Evolutionary conservation across 2,888 invertebrate species (phyloP).

Genomic region (Merodon equestris): DNA sequence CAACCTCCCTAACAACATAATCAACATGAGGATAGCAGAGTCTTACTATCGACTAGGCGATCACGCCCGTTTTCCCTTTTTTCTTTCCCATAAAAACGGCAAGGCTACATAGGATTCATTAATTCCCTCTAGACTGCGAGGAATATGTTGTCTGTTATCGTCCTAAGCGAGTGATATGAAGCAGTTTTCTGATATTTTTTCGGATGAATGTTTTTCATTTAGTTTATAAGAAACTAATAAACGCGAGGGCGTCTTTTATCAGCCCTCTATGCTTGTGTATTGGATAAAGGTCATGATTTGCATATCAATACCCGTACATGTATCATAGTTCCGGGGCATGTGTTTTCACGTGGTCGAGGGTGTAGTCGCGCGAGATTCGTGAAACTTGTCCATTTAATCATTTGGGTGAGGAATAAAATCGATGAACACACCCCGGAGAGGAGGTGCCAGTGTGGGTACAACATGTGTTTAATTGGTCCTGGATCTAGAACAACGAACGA

Average conservation of each 20-base stretch:
- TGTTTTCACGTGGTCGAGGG: constrained; percentile 2
- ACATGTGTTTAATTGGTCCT: too few relatives aligned
- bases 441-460: too few relatives aligned
- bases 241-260: constrained; percentile 24
- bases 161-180: too few relatives aligned
- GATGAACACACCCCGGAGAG: too few relatives aligned
- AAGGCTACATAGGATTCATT: constrained; percentile 1
- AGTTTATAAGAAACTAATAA: constrained; percentile 24
- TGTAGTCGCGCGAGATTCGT: constrained; percentile 7
- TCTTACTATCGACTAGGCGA: constrained; percentile 13
- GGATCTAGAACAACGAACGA: too few relatives aligned
- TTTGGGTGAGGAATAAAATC: too few relatives aligned
- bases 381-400: neutral
- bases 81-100: constrained; percentile 13
- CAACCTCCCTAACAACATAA: constrained; percentile 35
- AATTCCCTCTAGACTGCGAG: constrained; percentile 2
- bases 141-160: constrained; percentile 1
- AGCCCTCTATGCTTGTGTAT: neutral
- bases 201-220: too few relatives aligned
- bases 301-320: constrained; percentile 7
- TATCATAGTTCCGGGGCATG: constrained; percentile 12
- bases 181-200: too few relatives aligned
- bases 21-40: constrained; percentile 16
- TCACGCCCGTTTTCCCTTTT: constrained; percentile 12
- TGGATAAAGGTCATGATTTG: constrained; percentile 24